Conservation (phyloP, 2,797 vertebrate species). For the Macropus fuliginosus region DNA sequence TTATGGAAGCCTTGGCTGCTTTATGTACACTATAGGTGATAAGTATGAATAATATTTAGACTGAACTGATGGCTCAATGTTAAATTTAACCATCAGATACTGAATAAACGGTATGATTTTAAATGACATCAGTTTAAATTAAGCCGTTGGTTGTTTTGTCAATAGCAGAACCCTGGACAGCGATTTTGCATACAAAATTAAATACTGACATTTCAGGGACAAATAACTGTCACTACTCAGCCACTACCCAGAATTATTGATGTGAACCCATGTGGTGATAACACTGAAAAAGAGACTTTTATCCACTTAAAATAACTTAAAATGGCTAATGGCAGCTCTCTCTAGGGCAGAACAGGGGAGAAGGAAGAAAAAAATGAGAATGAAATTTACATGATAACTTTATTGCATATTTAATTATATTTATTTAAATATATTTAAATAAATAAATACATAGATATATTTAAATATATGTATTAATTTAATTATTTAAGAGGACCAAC, state of each 20-base stretch:
- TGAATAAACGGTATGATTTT: background rate
- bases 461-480: too few species aligned
- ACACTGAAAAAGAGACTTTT: background rate
- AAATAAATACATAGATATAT: too few species aligned
- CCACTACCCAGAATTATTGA: background rate
- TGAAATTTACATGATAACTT: background rate
- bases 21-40: background rate
- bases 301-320: background rate
- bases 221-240: background rate
- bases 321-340: background rate
- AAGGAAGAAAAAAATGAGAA: background rate
- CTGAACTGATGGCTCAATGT: background rate
- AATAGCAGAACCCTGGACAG: background rate
- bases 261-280: background rate
- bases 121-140: background rate
- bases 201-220: background rate
- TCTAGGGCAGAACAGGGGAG: background rate
- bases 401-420: background rate
- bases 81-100: background rate
- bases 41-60: background rate
- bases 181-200: constrained; percentile 21
- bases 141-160: constrained; percentile 10
- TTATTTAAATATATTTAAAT: too few species aligned
- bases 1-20: background rate
- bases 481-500: background rate